A percentile compares a stretch with the other conserved stretches of the same genome.
Conservation (phyloP, 92 coral and sea anemone genomes). For the Montipora capitata region DNA sequence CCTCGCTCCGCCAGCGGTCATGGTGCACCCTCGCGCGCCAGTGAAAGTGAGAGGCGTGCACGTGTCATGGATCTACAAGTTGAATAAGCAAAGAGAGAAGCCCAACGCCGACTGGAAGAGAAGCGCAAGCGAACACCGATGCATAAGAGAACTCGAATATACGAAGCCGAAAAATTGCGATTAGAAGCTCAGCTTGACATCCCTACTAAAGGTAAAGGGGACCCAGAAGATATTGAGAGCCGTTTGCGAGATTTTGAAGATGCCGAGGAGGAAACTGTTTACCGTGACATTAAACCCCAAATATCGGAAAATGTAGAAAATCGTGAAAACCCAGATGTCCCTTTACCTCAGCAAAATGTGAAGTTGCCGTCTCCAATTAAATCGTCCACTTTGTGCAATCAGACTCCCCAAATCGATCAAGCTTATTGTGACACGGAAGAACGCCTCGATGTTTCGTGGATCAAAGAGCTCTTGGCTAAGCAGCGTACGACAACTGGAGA, state of each 20-base stretch:
- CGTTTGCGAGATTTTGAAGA: slow-evolving; percentile 52
- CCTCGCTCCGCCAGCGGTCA: slow-evolving; percentile 19
- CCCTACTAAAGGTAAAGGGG: slow-evolving; percentile 28
- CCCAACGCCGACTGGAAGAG: slow-evolving; percentile 39
- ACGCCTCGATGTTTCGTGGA: slow-evolving; percentile 7
- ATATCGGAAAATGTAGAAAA: background rate
- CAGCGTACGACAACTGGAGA: background rate
- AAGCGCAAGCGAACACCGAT: slow-evolving; percentile 37
- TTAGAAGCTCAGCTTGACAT: slow-evolving; percentile 41
- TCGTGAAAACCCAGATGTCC: background rate
- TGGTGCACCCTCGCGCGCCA: slow-evolving; percentile 16
- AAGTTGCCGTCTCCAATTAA: slow-evolving; percentile 10
- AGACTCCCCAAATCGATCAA: background rate
- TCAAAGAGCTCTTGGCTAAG: background rate
- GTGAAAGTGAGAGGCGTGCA: slow-evolving; percentile 21
- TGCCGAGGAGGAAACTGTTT: background rate
- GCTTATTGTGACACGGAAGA: slow-evolving; percentile 17
- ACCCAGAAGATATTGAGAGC: slow-evolving; percentile 57
- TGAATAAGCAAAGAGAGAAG: slow-evolving; percentile 50
- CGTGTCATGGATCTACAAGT: slow-evolving; percentile 53
- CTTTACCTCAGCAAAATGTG: slow-evolving; percentile 19
- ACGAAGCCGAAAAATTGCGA: slow-evolving; percentile 46
- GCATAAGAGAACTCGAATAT: slow-evolving; percentile 52
- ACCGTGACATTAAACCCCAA: background rate
- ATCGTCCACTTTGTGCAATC: background rate